Evolutionary conservation across 2,888 invertebrate species (phyloP).

Genomic region (Tinea semifulvella): DNA sequence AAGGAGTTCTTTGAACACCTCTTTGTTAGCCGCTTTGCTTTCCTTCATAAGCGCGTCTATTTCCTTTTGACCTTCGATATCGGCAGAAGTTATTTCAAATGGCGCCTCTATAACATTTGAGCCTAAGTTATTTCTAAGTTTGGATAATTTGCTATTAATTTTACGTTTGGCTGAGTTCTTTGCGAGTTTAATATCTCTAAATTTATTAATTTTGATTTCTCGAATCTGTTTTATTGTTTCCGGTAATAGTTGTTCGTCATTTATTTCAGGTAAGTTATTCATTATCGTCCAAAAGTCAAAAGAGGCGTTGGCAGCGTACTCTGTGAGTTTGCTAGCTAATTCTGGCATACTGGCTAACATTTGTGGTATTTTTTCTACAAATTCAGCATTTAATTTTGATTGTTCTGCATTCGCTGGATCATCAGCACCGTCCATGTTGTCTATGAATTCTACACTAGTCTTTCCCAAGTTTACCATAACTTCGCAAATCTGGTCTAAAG

Average conservation of each 20-base stretch:
- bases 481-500: conserved; percentile 50
- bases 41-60: conserved; percentile 34
- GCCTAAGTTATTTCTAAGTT: conserved; percentile 38
- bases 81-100: conserved; percentile 33
- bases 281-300: conserved; percentile 32
- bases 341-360: conserved; percentile 57
- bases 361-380: conserved; percentile 55
- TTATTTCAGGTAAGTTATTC: conserved; percentile 45
- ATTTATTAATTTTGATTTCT: conserved; percentile 47
- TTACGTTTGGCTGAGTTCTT: conserved; percentile 56
- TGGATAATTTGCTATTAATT: conserved; percentile 38
- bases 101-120: conserved; percentile 38
- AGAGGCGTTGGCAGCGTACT: conserved; percentile 43
- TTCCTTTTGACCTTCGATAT: conserved; percentile 31
- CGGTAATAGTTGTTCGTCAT: conserved; percentile 50
- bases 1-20: conserved; percentile 44
- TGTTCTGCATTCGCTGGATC: conserved; percentile 24
- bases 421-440: conserved; percentile 32
- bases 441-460: conserved; percentile 44
- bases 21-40: conserved; percentile 35
- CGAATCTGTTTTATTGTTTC: conserved; percentile 58
- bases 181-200: conserved; percentile 53
- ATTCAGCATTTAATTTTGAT: conserved; percentile 34
- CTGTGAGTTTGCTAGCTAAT: conserved; percentile 43
- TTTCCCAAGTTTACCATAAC: conserved; percentile 54